Conservation (phyloP, 1,140 invertebrate genomes). For the Halictus rubicundus region DNA sequence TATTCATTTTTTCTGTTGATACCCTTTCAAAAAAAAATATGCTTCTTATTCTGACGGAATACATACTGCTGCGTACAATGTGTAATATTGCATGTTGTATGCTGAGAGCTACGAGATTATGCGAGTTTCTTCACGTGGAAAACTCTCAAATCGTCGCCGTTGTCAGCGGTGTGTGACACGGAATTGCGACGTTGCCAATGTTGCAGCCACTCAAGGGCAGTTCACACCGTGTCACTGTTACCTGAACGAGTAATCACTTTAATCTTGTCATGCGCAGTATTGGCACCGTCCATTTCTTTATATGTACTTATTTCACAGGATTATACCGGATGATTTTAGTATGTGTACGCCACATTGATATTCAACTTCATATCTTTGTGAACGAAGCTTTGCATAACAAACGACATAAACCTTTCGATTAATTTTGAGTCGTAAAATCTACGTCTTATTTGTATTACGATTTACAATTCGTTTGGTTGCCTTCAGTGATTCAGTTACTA, state of each 20-base stretch:
- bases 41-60: not conserved
- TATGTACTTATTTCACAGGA: too few relatives aligned
- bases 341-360: too few relatives aligned
- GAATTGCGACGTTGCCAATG: conserved; percentile 62
- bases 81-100: conserved; percentile 1
- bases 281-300: not conserved
- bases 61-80: not conserved
- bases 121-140: conserved; percentile 55
- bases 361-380: too few relatives aligned
- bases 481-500: too few relatives aligned
- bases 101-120: conserved; percentile 42
- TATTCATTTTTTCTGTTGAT: too few relatives aligned
- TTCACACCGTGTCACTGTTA: conserved; percentile 67
- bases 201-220: conserved; percentile 58
- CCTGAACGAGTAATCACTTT: conserved; percentile 64
- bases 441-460: too few relatives aligned
- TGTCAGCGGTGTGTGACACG: conserved; percentile 55
- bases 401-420: too few relatives aligned
- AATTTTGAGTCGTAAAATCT: too few relatives aligned
- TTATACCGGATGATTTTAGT: too few relatives aligned
- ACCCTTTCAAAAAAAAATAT: not conserved
- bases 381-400: too few relatives aligned
- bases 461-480: too few relatives aligned
- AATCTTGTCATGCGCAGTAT: conserved; percentile 54
- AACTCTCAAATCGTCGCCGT: conserved; percentile 55